Evolutionary conservation across 2,797 vertebrate genomes (phyloP).

Genomic region (Platalea minor): DNA sequence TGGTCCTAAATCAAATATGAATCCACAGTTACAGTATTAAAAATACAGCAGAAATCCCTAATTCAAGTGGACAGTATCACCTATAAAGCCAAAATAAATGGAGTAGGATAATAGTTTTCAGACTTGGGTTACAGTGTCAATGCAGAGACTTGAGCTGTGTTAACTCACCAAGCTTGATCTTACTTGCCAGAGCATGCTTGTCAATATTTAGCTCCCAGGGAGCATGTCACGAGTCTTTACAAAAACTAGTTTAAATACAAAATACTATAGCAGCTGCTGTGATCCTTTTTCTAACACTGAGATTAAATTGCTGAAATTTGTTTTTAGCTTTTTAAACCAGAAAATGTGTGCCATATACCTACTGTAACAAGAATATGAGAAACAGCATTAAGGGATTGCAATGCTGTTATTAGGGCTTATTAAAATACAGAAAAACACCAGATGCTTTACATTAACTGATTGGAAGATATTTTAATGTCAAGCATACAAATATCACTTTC

Average conservation of each 20-base stretch:
- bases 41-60: conserved; percentile 59
- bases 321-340: conserved; percentile 63
- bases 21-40: conserved; percentile 46
- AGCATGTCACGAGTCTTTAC: conserved; percentile 64
- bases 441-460: conserved; percentile 59
- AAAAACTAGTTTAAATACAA: conserved; percentile 74
- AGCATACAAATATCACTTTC: conserved; percentile 40
- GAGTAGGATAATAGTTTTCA: conserved; percentile 70
- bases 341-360: conserved; percentile 49
- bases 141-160: conserved; percentile 64
- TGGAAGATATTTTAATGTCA: conserved; percentile 50
- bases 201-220: conserved; percentile 76
- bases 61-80: conserved; percentile 65
- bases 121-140: conserved; percentile 70
- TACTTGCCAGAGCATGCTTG: conserved; percentile 76
- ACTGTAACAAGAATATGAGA: conserved; percentile 47
- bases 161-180: conserved; percentile 79
- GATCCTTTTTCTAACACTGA: conserved; percentile 77
- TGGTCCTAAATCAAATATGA: conserved; percentile 61
- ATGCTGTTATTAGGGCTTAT: conserved; percentile 50
- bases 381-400: conserved; percentile 51
- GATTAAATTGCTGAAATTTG: conserved; percentile 73
- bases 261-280: conserved; percentile 72
- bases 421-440: conserved; percentile 59
- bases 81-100: conserved; percentile 69